Base-by-base conservation (phyloP, 2,113 vertebrate species). In the Andinoacara biseriatus region DNA sequence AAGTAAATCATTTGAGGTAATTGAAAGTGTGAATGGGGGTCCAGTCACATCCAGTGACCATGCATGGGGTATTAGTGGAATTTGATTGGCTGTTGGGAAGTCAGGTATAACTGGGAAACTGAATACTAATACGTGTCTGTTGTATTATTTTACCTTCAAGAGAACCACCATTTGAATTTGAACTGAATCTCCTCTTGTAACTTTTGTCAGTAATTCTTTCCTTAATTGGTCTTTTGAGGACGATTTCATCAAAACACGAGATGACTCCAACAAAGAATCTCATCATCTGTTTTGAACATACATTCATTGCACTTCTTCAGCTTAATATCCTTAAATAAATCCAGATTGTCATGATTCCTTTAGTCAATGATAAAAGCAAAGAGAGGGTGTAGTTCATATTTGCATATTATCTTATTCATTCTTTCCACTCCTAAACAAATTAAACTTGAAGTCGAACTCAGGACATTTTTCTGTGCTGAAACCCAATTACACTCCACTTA, bases 1-100 rank as follows among this genome's bases (percentile, higher is more conserved):
- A 82, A 90, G 87, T 87, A 86, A 89, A 91, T 90, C 86, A 90
- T 58, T 58, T 61, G 67, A 84, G 79, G 31, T 89, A 82, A 89
- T 81, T 87, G 86, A 87, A 81, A 80, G 81, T 31, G 35, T 58
- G 57, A 38, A 79, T 54, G 69, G 40, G 67, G 57, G 76, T 65
- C 29, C 59, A 46, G 35, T 84, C 35, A 79, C n/a, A 63, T 74
- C 86, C 46, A 24, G 26, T 62, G 85, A 74, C 61, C 62, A 88
- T 78, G 75, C 63, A 49, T 4, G 46, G 31, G 7, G 2, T 26
- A 40, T 60, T 58, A 86, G 52, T n/a, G 3, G 65, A 80, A 11
- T 1, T 3, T 35, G 77, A 78, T n/a, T 77, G 76, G 43, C 60
- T 76, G 56, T 33, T 52, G 29, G 24, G 46, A 58, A 72, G 11